These are phyloP conservation scores for Aphelinus atriplicis DNA, from an alignment of 1,140 invertebrate genomes.

Conservation along the genomic window DNA sequence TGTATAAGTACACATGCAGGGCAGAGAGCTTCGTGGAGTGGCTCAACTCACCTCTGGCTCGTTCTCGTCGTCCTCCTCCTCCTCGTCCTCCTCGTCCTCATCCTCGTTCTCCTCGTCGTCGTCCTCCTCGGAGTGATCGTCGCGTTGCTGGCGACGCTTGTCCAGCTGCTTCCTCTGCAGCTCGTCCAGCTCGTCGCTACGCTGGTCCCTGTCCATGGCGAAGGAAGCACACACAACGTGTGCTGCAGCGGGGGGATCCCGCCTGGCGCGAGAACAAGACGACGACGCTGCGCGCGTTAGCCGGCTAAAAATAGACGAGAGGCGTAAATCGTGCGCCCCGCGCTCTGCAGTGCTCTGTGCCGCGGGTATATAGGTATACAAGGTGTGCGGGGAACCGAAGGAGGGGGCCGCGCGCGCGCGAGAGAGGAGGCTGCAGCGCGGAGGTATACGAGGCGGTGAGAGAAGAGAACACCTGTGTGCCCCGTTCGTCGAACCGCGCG, in stretches of 20 bases:
- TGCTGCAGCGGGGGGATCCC: too few relatives aligned
- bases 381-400: not conserved
- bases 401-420: not conserved
- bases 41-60: constrained; percentile 14
- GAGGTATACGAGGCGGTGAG: not conserved
- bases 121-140: constrained; percentile 32
- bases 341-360: not conserved
- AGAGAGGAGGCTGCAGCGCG: not conserved
- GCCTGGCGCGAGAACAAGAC: not conserved
- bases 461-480: constrained; percentile 16
- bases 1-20: too few relatives aligned
- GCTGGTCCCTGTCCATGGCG: constrained; percentile 32
- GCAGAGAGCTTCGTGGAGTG: too few relatives aligned
- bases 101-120: constrained; percentile 40
- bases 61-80: constrained; percentile 30
- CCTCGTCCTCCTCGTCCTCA: constrained; percentile 39
- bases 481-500: constrained; percentile 30
- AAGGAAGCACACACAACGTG: not conserved
- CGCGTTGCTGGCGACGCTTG: constrained; percentile 23
- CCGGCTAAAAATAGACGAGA: constrained; percentile 25
- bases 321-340: not conserved
- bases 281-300: not conserved
- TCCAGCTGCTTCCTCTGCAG: constrained; percentile 17
- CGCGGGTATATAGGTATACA: not conserved
- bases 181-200: constrained; percentile 4